Percentiles rank a stretch among this genome's conserved stretches.
Evolutionary conservation across 2,888 invertebrate genomes (phyloP).

Genomic region (Chloromyia formosa): DNA sequence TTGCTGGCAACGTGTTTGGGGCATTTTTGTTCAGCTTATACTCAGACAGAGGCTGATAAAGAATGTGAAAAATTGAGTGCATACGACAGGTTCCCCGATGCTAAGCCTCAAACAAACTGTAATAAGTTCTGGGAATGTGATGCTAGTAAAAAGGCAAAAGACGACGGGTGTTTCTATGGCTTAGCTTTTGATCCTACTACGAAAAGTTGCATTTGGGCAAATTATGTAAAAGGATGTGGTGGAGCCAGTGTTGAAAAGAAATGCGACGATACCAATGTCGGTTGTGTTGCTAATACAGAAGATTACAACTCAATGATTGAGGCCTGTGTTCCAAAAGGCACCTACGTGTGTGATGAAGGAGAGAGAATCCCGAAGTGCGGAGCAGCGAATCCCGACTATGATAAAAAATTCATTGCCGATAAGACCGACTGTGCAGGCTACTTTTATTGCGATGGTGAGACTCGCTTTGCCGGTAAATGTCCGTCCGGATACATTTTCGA

Average conservation of each 20-base stretch:
- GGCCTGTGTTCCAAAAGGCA: neutral
- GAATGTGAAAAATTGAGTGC: neutral
- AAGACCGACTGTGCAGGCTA: neutral
- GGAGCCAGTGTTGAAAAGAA: neutral
- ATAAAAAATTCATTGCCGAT: neutral
- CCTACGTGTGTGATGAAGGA: neutral
- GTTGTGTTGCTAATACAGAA: too few relatives aligned
- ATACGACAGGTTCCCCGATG: neutral
- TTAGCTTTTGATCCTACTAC: neutral
- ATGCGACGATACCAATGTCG: too few relatives aligned
- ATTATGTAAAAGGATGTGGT: neutral
- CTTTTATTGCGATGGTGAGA: neutral
- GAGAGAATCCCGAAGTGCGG: neutral
- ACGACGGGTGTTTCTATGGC: neutral
- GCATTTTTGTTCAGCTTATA: too few relatives aligned
- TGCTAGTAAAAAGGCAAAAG: neutral
- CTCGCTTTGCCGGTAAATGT: too few relatives aligned
- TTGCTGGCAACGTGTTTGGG: too few relatives aligned
- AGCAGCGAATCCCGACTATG: neutral
- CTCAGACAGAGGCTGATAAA: too few relatives aligned
- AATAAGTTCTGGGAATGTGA: neutral
- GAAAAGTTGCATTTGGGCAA: neutral
- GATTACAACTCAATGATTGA: neutral
- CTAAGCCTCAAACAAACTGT: neutral
- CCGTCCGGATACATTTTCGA: neutral